A percentile compares a stretch with the other conserved stretches of the same genome.
These are phyloP conservation scores for Zaprionus davidi DNA, from an alignment of 1,140 invertebrate genomes.

Conservation along the genomic window DNA sequence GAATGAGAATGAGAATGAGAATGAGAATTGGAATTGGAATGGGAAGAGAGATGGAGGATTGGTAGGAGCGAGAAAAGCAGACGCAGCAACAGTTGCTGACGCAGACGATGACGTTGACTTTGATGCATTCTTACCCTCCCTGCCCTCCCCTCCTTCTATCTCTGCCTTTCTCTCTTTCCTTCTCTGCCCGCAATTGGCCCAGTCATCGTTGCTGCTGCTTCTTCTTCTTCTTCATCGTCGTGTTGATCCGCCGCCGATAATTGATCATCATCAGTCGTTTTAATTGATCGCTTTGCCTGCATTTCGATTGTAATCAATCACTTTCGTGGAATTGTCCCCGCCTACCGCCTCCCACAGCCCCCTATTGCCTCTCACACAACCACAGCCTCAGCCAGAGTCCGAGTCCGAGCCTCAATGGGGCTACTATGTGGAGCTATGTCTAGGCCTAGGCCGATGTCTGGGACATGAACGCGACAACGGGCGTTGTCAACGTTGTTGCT, in stretches of 20 bases:
- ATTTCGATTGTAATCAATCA: slow-evolving; percentile 78
- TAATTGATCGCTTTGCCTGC: slow-evolving; percentile 75
- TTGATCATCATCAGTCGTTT: slow-evolving; percentile 82
- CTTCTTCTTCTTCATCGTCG: slow-evolving; percentile 25
- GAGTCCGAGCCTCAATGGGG: slow-evolving; percentile 46
- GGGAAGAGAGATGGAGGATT: background rate
- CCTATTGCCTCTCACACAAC: slow-evolving; percentile 13
- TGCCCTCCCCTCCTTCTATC: background rate
- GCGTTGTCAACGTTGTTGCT: slow-evolving; percentile 34
- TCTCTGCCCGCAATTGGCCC: slow-evolving; percentile 14
- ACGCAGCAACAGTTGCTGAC: slow-evolving; percentile 15
- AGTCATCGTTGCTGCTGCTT: slow-evolving; percentile 26
- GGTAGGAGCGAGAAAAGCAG: slow-evolving; percentile 7
- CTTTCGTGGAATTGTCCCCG: slow-evolving; percentile 72
- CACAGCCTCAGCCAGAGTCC: background rate
- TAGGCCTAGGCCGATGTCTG: background rate
- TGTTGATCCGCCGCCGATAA: slow-evolving; percentile 66
- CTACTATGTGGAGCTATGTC: slow-evolving; percentile 56
- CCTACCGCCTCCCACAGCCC: slow-evolving; percentile 7
- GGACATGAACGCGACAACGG: slow-evolving; percentile 14
- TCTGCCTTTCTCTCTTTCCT: background rate
- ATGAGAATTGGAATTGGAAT: slow-evolving; percentile 36
- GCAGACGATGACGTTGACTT: slow-evolving; percentile 43
- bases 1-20: slow-evolving; percentile 71
- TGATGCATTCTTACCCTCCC: background rate